Evolutionary conservation across 2,888 invertebrate species (phyloP), one percentile per base, ranked within the genome.

Genomic region (Agrotis ipsilon): DNA sequence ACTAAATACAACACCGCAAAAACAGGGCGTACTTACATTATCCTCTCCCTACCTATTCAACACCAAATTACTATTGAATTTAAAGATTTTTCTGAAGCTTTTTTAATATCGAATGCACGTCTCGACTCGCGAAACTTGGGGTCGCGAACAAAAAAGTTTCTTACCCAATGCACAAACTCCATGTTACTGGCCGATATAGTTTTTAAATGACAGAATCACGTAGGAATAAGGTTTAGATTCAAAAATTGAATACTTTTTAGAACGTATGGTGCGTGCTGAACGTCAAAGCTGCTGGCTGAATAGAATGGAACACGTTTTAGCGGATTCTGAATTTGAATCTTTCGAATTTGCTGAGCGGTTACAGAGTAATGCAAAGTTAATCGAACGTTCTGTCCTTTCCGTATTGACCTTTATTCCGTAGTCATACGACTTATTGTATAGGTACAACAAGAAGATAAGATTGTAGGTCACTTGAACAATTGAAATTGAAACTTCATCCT

Each of bases 51-150:
- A 90, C 88, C 91, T 90, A 91, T 92, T 93, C 92, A 91, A 83
- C 86, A 86, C 92, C 90, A 95, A 95, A 95, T 95, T 93, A 94
- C 95, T 93, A 94, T 95, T 95, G 94, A 94, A 95, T 95, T 94
- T 94, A 93, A 94, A 94, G 94, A 92, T 91, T 93, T 92, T 92
- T 90, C 92, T 91, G 90, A 92, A 94, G 92, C 90, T 94, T 94
- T 94, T 94, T 94, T 88, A 94, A 95, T 89, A 86, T 88, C 88
- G 86, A 87, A 88, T 88, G 88, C 94, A 94, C 94, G 94, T 94
- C 94, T 92, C 87, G 87, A 85, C 87, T 88, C 82, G 85, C 87
- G 79, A 87, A 87, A 86, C 79, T 77, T 87, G 76, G 89, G 90
- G 90, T 89, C 81, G 81, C 69, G 78, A 90, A 88, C 88, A 86